Evolutionary conservation across 2,888 invertebrate genomes (phyloP).

Genomic region (Glaucopsyche alexis): DNA sequence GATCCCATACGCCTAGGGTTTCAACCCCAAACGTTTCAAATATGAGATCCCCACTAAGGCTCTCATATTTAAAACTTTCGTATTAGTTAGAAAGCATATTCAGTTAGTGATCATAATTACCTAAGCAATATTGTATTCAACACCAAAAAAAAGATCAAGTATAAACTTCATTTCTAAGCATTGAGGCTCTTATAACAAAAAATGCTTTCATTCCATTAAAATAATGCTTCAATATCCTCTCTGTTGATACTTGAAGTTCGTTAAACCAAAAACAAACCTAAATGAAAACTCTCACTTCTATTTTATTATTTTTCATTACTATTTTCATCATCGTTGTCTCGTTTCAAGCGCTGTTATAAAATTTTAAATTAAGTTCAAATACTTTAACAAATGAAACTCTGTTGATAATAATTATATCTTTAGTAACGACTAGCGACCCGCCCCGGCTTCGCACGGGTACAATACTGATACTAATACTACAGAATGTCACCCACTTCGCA

Average conservation of each 20-base stretch:
- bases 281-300: constrained; percentile 1
- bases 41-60: too few species aligned
- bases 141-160: background rate
- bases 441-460: too few species aligned
- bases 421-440: too few species aligned
- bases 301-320: constrained; percentile 9
- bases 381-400: background rate
- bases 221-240: background rate
- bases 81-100: too few species aligned
- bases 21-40: too few species aligned
- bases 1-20: too few species aligned
- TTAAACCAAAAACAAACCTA: constrained; percentile 10
- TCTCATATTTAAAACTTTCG: too few species aligned
- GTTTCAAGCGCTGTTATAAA: constrained; percentile 9
- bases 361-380: constrained; percentile 12
- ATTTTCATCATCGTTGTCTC: constrained; percentile 12
- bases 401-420: background rate
- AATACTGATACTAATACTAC: too few species aligned
- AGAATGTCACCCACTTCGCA: too few species aligned
- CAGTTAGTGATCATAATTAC: too few species aligned
- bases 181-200: background rate
- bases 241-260: background rate
- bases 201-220: constrained; percentile 9
- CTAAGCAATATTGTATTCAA: background rate
- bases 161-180: background rate